Evolutionary conservation across 2,797 vertebrate genomes (phyloP).

Genomic region (Mormyrus proboscirostris): DNA sequence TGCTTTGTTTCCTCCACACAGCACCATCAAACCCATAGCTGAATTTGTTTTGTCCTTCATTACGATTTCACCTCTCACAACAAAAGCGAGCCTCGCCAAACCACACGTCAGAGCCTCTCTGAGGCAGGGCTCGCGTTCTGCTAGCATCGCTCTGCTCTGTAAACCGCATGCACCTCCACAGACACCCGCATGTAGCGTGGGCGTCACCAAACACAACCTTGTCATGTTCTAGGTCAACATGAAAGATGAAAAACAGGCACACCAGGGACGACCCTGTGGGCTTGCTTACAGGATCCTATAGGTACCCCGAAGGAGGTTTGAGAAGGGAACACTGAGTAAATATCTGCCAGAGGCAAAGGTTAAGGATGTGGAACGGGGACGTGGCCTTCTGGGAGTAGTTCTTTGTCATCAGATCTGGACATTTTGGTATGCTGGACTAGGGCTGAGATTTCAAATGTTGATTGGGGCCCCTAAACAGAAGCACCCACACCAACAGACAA

Average conservation of each 20-base stretch:
- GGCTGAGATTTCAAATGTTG: not conserved
- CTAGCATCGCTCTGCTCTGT: not conserved
- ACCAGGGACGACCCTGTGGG: not conserved
- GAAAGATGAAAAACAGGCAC: not conserved
- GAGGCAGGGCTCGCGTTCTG: not conserved
- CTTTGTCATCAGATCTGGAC: not conserved
- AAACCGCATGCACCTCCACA: not conserved
- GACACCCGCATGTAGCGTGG: not conserved
- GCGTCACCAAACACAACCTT: not conserved
- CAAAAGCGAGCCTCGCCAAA: not conserved
- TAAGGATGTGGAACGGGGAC: not conserved
- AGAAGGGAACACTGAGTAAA: not conserved
- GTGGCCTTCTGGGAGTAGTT: not conserved
- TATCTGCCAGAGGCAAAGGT: not conserved
- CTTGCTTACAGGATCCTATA: not conserved
- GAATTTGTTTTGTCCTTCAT: not conserved
- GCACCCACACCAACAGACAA: not conserved
- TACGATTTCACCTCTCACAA: not conserved
- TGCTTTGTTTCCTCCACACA: not conserved
- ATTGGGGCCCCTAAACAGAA: not conserved
- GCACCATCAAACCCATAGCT: not conserved
- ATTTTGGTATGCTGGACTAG: no score
- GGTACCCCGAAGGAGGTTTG: not conserved
- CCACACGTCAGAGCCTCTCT: not conserved
- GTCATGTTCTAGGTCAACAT: not conserved